A percentile compares a stretch with the other conserved stretches of the same genome.
Evolutionary conservation across 23 tunicate genomes (phyloP).

Genomic region (Trididemnum nubilum): DNA sequence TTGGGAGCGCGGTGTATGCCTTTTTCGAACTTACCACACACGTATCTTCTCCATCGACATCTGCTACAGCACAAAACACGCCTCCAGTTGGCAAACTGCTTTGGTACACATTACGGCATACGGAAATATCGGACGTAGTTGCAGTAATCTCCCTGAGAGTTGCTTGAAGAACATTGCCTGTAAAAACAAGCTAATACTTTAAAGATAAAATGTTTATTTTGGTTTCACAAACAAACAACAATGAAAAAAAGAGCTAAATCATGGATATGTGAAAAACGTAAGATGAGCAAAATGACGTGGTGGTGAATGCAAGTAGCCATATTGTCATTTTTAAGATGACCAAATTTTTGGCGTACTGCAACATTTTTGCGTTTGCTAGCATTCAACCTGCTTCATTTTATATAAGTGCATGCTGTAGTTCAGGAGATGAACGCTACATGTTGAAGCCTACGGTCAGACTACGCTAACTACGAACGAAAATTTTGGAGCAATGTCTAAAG

Average conservation of each 20-base stretch:
- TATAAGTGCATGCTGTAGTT: too few species aligned
- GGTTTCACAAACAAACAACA: background rate
- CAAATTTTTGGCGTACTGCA: too few species aligned
- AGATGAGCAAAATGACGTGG: too few species aligned
- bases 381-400: too few species aligned
- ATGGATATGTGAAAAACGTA: background rate
- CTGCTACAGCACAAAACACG: constrained; percentile 80
- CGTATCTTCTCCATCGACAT: constrained; percentile 57
- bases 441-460: too few species aligned
- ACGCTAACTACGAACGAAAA: too few species aligned
- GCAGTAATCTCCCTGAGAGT: constrained; percentile 47
- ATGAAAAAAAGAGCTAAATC: background rate
- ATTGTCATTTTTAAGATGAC: too few species aligned
- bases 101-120: constrained; percentile 37
- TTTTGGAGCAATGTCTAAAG: too few species aligned
- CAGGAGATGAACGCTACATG: too few species aligned
- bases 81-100: constrained; percentile 62
- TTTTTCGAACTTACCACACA: constrained; percentile 58
- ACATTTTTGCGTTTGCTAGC: too few species aligned
- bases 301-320: too few species aligned
- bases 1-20: too few species aligned
- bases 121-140: background rate
- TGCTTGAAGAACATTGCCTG: background rate
- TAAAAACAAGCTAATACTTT: background rate
- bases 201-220: background rate